Percentiles rank a stretch among this genome's conserved stretches.
These are phyloP conservation scores for Motacilla alba DNA, from an alignment of 2,113 vertebrate genomes.

Conservation along the genomic window DNA sequence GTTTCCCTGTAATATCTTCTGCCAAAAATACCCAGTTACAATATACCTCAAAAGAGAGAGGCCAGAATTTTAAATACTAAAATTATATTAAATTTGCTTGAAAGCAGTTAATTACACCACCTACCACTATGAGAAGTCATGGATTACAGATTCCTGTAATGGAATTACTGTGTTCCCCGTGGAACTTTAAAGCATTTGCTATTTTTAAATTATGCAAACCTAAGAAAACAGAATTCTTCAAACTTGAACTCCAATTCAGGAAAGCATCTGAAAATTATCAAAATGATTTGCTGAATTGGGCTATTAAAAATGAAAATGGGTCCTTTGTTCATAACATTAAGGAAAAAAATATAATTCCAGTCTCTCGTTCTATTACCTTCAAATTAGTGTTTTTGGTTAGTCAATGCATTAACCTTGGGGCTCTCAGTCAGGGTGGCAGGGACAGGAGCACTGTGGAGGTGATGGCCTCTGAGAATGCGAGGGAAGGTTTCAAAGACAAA, in stretches of 20 bases:
- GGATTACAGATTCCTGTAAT: background rate
- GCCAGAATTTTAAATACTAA: background rate
- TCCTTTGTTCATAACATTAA: background rate
- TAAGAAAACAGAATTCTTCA: background rate
- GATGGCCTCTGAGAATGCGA: conserved; percentile 39
- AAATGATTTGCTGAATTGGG: conserved; percentile 3
- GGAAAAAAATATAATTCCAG: background rate
- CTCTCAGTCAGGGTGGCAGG: conserved; percentile 34
- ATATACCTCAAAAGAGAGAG: background rate
- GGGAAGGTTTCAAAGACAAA: conserved; percentile 54
- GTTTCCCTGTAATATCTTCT: background rate
- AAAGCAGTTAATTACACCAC: background rate
- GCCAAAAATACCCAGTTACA: background rate
- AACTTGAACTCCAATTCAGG: conserved; percentile 5
- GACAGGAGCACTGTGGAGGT: conserved; percentile 28
- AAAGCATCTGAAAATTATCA: background rate
- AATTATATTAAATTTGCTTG: background rate
- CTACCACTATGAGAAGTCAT: background rate
- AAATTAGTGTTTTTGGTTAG: conserved; percentile 15
- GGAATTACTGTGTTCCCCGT: background rate
- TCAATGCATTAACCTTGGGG: conserved; percentile 67
- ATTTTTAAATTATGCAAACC: background rate
- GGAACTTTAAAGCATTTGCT: background rate
- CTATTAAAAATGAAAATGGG: background rate
- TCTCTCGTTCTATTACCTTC: background rate